These are phyloP conservation scores for Sphaerophoria taeniata DNA, from an alignment of 2,888 invertebrate species.

Conservation along the genomic window DNA sequence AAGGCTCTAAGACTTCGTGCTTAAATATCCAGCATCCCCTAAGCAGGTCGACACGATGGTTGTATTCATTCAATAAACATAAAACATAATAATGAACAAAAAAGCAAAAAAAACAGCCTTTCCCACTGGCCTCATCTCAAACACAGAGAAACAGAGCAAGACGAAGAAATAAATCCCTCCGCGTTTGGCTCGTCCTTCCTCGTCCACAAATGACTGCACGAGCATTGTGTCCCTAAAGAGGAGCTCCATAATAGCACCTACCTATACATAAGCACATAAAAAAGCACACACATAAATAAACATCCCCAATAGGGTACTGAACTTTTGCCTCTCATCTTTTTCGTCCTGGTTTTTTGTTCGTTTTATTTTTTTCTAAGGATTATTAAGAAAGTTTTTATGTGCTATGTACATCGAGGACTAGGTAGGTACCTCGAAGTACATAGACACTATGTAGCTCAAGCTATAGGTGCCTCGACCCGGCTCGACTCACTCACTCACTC, in stretches of 20 bases:
- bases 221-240: conserved; percentile 51
- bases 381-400: conserved; percentile 74
- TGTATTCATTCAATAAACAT: conserved; percentile 68
- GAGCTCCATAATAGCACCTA: conserved; percentile 73
- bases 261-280: conserved; percentile 72
- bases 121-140: conserved; percentile 46
- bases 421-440: too few relatives aligned
- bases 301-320: conserved; percentile 73
- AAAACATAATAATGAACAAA: too few relatives aligned
- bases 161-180: conserved; percentile 19
- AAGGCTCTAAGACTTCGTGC: conserved; percentile 37
- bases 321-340: conserved; percentile 63
- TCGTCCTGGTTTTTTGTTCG: too few relatives aligned
- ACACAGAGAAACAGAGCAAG: conserved; percentile 2
- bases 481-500: background rate
- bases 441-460: conserved; percentile 48
- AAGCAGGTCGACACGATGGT: conserved; percentile 14
- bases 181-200: conserved; percentile 13
- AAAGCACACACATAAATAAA: conserved; percentile 73
- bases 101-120: conserved; percentile 39
- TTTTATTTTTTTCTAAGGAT: conserved; percentile 51
- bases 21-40: conserved; percentile 51
- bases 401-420: conserved; percentile 43
- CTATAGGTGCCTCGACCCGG: conserved; percentile 74
- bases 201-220: too few relatives aligned